Base-by-base conservation (phyloP, 2,888 invertebrate genomes). In the Siphlonurus alternatus region DNA sequence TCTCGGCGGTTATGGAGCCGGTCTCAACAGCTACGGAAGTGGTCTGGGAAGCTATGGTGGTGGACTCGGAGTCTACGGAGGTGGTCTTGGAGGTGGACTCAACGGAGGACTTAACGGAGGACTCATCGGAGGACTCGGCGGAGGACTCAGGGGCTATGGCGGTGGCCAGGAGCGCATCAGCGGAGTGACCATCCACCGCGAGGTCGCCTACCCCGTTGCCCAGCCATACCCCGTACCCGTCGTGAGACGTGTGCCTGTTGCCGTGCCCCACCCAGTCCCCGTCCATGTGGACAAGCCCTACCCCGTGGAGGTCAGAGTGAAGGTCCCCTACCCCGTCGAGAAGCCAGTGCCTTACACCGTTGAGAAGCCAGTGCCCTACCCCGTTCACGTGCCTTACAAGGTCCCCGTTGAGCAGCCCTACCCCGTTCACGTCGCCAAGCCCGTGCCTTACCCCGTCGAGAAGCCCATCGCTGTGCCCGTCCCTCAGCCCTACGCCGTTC, bases 271-370 rank as follows among this genome's bases (percentile, higher is more conserved):
- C 1, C 68, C 71, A 63, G 68, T 71, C 25, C 66, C 71, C 53
- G 68, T 70, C 15, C 71, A 70, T 3, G 71, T 71, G 19, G 71
- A 70, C 66, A 66, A 69, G 24, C 71, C 71, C 2, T 69, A 69
- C 66, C 69, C 71, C 56, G 70, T 71, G 5, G 69, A 70, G 23
- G 70, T 71, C 23, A 70, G 70, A 23, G 70, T 70, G 66, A 71
- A 71, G 2, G 71, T 71, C 67, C 69, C 71, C 24, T 71, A 71
- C 61, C 66, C 68, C 19, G 71, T 72, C 10, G 70, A 70, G 64
- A 70, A 69, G 61, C 70, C 67, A 24, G 69, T 70, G 20, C 71
- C 71, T 2, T 64, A 65, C 53, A 66, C 68, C n/a, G 67, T 67
- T 0, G 65, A 67, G 56, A 66, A 62, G 24, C 67, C 24, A 0